phyloP scores from a whole-genome alignment of 2,113 vertebrate species.

The Anolis carolinensis region DNA sequence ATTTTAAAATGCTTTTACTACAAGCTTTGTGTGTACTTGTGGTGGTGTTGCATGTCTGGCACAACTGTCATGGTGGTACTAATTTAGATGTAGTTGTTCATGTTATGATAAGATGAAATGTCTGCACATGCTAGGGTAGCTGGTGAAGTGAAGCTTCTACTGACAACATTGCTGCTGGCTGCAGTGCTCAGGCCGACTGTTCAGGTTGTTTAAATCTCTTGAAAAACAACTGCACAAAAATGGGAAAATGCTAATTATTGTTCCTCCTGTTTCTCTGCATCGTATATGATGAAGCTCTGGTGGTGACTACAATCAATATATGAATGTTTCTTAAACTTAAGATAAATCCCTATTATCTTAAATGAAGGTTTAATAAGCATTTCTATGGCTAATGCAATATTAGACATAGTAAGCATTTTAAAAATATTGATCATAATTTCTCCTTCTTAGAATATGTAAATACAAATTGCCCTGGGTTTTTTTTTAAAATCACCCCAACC shows the following conservation, averaged over 20 bases:
- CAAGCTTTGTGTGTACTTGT: not conserved
- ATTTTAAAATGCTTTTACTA: too few relatives aligned
- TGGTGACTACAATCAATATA: not conserved
- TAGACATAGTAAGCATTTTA: not conserved
- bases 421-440: not conserved
- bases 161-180: not conserved
- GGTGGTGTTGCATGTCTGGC: not conserved
- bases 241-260: not conserved
- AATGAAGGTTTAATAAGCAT: not conserved
- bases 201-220: not conserved
- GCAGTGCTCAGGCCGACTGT: not conserved
- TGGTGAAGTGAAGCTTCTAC: not conserved
- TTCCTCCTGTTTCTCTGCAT: not conserved
- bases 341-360: not conserved
- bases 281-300: not conserved
- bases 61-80: not conserved
- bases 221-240: not conserved
- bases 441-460: conserved; percentile 1
- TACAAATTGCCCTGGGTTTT: not conserved
- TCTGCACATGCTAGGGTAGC: not conserved
- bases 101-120: not conserved
- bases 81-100: not conserved
- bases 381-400: not conserved
- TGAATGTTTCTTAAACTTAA: not conserved
- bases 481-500: too few relatives aligned